phyloP scores from a whole-genome alignment of 2,888 invertebrate species.

The Sussaba pulchella region DNA sequence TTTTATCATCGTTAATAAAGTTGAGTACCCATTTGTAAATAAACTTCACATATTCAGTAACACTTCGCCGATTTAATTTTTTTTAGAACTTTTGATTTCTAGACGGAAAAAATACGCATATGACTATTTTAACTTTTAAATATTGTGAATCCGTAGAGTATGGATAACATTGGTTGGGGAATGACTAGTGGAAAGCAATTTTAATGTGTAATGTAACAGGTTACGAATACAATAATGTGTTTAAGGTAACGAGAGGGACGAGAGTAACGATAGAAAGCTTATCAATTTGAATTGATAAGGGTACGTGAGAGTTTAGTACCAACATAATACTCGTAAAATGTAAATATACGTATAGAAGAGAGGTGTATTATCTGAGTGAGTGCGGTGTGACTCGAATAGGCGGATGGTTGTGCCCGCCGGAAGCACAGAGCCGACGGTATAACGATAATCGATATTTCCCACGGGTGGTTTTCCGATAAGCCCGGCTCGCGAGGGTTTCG shows the following conservation, averaged over 20 bases:
- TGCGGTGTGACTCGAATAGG: constrained; percentile 49
- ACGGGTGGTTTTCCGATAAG: constrained; percentile 68
- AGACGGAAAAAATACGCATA: too few relatives aligned
- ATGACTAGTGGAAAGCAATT: background rate
- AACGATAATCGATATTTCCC: constrained; percentile 67
- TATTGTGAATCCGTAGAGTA: too few relatives aligned
- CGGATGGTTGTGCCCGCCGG: constrained; percentile 52
- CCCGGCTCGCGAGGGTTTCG: constrained; percentile 57
- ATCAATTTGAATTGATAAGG: constrained; percentile 55
- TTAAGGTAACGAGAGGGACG: constrained; percentile 32
- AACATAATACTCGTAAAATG: constrained; percentile 48
- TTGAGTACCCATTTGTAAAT: too few relatives aligned
- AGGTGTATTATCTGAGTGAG: constrained; percentile 51
- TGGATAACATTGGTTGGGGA: background rate
- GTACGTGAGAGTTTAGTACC: constrained; percentile 51
- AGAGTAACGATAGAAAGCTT: constrained; percentile 28
- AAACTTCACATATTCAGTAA: too few relatives aligned
- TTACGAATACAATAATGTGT: constrained; percentile 31
- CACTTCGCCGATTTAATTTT: too few relatives aligned
- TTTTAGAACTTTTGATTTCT: too few relatives aligned
- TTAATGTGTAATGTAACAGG: background rate
- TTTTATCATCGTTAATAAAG: too few relatives aligned
- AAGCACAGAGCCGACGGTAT: constrained; percentile 48
- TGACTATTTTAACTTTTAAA: too few relatives aligned
- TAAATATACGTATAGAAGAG: constrained; percentile 3